A percentile compares a stretch with the other conserved stretches of the same genome.
phyloP scores from a whole-genome alignment of 1,140 invertebrate species.

The Mizuhopecten yessoensis region DNA sequence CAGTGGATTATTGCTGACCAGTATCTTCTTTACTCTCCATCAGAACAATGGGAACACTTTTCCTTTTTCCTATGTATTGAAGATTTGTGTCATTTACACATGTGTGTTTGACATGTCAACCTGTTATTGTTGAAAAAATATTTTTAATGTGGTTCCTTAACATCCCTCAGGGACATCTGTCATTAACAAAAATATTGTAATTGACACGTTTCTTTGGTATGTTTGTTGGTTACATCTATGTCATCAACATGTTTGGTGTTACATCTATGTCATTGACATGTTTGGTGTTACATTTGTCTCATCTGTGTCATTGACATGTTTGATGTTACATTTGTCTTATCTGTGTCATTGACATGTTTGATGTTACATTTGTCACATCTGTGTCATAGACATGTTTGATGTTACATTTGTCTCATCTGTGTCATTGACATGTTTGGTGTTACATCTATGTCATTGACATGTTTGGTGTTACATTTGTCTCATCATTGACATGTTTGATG shows the following conservation, averaged over 20 bases:
- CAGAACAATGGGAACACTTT: neutral
- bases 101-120: neutral
- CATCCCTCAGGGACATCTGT: neutral
- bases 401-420: neutral
- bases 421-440: neutral
- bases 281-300: neutral
- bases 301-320: neutral
- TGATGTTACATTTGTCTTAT: neutral
- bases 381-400: neutral
- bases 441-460: neutral
- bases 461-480: neutral
- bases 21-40: neutral
- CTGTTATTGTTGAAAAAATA: neutral
- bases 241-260: neutral
- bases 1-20: neutral
- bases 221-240: neutral
- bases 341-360: neutral
- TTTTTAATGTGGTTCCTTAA: neutral
- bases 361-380: neutral
- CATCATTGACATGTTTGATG: neutral
- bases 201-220: neutral
- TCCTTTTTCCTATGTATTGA: neutral
- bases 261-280: neutral
- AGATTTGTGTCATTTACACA: neutral
- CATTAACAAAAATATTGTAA: too few species aligned